Base-by-base conservation (phyloP, 1,140 invertebrate genomes). In the Drosophila parvula region DNA sequence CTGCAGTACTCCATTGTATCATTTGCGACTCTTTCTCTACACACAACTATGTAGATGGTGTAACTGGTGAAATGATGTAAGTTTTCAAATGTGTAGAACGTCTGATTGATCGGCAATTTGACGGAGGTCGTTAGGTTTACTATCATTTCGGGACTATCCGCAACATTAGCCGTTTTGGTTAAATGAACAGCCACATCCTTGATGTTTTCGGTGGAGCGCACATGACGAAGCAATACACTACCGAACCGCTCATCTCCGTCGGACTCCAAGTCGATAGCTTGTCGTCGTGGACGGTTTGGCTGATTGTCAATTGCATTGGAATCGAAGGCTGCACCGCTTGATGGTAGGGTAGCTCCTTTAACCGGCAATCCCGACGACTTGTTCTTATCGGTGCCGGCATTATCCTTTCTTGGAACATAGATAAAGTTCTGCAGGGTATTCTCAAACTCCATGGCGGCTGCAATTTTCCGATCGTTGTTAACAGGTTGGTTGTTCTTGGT, bases 31-130 rank as follows among this genome's bases (percentile, higher is more conserved):
- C 5, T 28, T 62, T 95, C 93, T 10, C 96, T 93, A 69, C 96
- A 97, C 4, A 96, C 96, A 90, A 94, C 93, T 28, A 97, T 93
- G 51, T 93, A 93, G 36, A 97, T 94, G 34, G 94, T 94, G 90
- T 97, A 97, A 28, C 92, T 92, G 0, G 95, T 94, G 91, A 94
- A 97, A 92, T 97, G 96, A 14, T 94, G 94, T 62, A 97, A 91
- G 16, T 95, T 93, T 12, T 79, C 92, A 71, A 97, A 94, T 0
- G 93, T 93, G 61, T 94, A 93, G n/a, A 88, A 86, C 0, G 83
- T 92, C 9, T 84, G 79, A 22, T 65, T 79, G 3, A 74, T 64
- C 36, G 65, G 58, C 11, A 92, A 76, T 9, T 65, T 36, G 44
- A 58, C 78, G n/a, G 78, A 83, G n/a, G 75, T 53, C 5, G 48